phyloP scores from a whole-genome alignment of 2,797 vertebrate genomes.

The Pantherophis alleghaniensis region DNA sequence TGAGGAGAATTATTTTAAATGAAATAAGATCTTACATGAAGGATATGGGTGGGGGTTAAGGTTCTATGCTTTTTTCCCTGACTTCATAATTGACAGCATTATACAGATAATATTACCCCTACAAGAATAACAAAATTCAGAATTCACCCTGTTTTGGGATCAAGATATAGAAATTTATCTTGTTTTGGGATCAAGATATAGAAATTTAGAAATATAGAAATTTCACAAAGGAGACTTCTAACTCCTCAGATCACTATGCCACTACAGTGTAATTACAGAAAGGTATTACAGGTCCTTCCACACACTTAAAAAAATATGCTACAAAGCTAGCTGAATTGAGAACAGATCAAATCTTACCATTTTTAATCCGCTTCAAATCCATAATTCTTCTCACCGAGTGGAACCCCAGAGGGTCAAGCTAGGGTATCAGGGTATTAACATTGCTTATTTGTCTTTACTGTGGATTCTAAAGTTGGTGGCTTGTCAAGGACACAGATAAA shows the following conservation, averaged over 20 bases:
- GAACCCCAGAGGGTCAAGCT: neutral
- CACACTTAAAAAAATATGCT: neutral
- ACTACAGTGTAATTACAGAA: neutral
- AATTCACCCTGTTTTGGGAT: neutral
- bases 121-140: neutral
- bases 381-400: neutral
- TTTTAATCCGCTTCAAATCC: neutral
- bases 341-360: neutral
- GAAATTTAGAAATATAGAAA: neutral
- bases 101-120: neutral
- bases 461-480: neutral
- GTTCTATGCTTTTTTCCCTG: neutral
- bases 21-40: neutral
- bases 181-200: neutral
- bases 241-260: neutral
- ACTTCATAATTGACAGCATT: neutral
- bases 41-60: neutral
- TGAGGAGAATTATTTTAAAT: neutral
- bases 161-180: neutral
- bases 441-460: neutral
- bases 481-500: neutral
- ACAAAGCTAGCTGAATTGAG: neutral
- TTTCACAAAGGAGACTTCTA: neutral
- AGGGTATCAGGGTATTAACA: neutral
- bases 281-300: neutral